Base-by-base conservation (phyloP, 1,140 invertebrate species). In the Andricus grossulariae region DNA sequence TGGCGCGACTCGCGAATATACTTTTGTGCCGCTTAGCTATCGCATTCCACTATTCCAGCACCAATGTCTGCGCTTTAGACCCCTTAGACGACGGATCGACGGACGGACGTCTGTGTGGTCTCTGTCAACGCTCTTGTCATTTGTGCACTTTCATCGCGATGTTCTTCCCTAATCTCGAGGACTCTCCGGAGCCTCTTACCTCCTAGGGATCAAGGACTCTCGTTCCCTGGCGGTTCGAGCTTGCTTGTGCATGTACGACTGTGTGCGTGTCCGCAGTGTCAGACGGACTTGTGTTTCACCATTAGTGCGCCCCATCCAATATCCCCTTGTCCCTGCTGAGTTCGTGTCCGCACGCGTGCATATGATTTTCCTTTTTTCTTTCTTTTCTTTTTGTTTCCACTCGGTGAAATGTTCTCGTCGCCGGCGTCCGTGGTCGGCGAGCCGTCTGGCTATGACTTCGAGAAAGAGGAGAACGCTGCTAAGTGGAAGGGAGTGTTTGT, bases 401-500 rank as follows among this genome's bases (percentile, higher is more conserved):
- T 82, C 82, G 81, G 86, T 84, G 88, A 90, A 85, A 93, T 94
- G 93, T 93, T 93, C 88, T 91, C 92, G 77, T 92, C 92, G 84
- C 90, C 92, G 83, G 90, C 91, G 74, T 91, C 91, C 77, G 88
- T 89, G 76, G 89, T 88, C 81, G 90, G 92, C 86, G 94, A 95
- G 91, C 93, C 93, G 86, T 93, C 93, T 86, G 94, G 94, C 88
- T 97, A 97, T 92, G 96, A 97, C 92, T 97, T 98, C 90, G 94
- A 95, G 87, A 96, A 96, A 87, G 95, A 95, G 84, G 97, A 97
- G 89, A 98, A 97, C 92, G 93, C 94, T 80, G 93, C 93, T 81
- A 97, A 97, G 93, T 98, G 97, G 97, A 96, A 95, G 88, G 96
- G 96, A 82, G 93, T 98, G 52, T 96, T 98, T 91, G 94, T 96